Evolutionary conservation across 2,797 vertebrate genomes (phyloP), one percentile per base, ranked within the genome.

Genomic region (Anolis apletophallus): DNA sequence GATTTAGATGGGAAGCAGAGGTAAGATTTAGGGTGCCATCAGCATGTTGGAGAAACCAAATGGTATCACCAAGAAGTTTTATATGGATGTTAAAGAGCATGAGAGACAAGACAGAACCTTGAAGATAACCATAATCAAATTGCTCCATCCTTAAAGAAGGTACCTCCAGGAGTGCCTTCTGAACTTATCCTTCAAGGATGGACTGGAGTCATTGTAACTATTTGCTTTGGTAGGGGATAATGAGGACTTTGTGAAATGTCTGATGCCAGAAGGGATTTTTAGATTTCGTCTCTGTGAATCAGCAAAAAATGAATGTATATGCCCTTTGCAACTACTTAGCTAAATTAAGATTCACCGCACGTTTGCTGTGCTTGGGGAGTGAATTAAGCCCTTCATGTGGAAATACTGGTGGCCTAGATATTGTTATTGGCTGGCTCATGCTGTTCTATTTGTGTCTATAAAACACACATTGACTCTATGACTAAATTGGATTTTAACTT

Each of bases 381-480:
- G 36, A 87, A 83, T 69, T 73, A 91, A 86, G 10, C 7, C 1
- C 0, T 80, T 88, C 19, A 69, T 26, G 81, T 19, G 6, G 76
- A 89, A 92, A 82, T 87, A 52, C 46, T 13, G 67, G 74, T 76
- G 85, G 50, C 81, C 0, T 77, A 88, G 36, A 72, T 91, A 83
- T 6, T 85, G 29, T 26, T 84, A 5, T 81, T 84, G 13, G n/a
- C 23, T 52, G 59, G 89, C 73, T 89, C 61, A n/a, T 81, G 17
- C 55, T 71, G 5, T 5, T 88, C 59, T 75, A 29, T 81, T 87
- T 83, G 11, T 11, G 57, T 68, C 55, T 89, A 23, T 87, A 83
- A 89, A 92, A 80, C 59, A 84, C 72, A 64, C 29, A 79, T 16
- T 54, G 11, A 10, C 55, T 84, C n/a, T 52, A 26, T 75, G 85